Percentiles rank a stretch among this genome's conserved stretches.
phyloP scores from a whole-genome alignment of 1,140 invertebrate species.

The Rhopalosiphum padi region DNA sequence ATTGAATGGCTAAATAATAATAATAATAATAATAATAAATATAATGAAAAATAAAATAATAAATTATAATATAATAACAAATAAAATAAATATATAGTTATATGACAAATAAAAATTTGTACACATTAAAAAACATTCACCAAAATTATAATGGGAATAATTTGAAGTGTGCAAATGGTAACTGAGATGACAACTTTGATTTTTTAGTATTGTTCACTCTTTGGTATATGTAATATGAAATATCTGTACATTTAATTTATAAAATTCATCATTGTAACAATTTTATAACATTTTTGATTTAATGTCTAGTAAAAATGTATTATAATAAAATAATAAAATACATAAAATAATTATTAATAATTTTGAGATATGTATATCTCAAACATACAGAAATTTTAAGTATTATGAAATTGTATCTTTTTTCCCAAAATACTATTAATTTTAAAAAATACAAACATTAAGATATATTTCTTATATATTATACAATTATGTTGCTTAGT shows the following conservation, averaged over 20 bases:
- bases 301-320: constrained; percentile 1
- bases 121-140: constrained; percentile 26
- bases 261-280: constrained; percentile 8
- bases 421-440: background rate
- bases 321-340: background rate
- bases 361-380: background rate
- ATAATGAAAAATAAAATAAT: background rate
- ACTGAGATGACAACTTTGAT: constrained; percentile 53
- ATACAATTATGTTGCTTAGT: background rate
- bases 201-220: constrained; percentile 40
- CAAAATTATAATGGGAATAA: constrained; percentile 38
- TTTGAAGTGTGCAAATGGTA: constrained; percentile 43
- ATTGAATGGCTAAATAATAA: constrained; percentile 17
- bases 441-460: background rate
- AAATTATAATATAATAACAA: constrained; percentile 28
- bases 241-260: background rate
- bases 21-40: background rate
- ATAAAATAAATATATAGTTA: constrained; percentile 25
- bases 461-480: background rate
- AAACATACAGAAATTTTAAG: background rate
- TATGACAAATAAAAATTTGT: background rate
- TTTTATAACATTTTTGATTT: background rate
- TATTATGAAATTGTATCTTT: background rate
- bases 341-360: background rate
- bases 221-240: constrained; percentile 28